Conservation (phyloP, 1,140 invertebrate genomes). For the Danaus melanippus region DNA sequence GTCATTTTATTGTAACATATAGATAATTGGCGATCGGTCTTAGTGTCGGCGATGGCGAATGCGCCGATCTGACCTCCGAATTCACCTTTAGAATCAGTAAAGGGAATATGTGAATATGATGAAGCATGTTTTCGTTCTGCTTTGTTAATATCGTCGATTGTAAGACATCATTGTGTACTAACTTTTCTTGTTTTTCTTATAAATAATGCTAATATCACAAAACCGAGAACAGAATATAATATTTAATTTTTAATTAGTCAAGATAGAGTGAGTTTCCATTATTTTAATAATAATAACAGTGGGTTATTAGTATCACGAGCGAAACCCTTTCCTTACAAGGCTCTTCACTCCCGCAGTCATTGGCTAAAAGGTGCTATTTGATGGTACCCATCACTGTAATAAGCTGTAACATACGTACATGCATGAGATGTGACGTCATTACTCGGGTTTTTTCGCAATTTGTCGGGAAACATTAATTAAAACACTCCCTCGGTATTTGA, state of each 20-base stretch:
- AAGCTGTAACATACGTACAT: slow-evolving; percentile 45
- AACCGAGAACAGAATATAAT: too few species aligned
- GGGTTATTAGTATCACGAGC: slow-evolving; percentile 13
- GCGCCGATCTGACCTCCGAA: too few species aligned
- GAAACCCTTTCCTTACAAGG: slow-evolving; percentile 39
- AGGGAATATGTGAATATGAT: too few species aligned
- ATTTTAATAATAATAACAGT: slow-evolving; percentile 3
- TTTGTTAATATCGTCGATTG: too few species aligned
- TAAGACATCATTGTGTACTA: too few species aligned
- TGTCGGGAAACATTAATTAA: slow-evolving; percentile 62
- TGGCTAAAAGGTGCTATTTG: slow-evolving; percentile 43
- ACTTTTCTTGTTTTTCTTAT: too few species aligned
- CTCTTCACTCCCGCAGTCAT: slow-evolving; percentile 50
- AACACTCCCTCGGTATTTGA: slow-evolving; percentile 59
- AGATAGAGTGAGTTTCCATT: neutral
- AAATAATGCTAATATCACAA: too few species aligned
- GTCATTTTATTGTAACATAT: slow-evolving; percentile 33
- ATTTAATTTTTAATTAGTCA: too few species aligned
- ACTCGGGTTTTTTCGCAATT: slow-evolving; percentile 59
- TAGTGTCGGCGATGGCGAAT: slow-evolving; percentile 1
- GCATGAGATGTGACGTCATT: slow-evolving; percentile 53
- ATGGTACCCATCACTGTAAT: slow-evolving; percentile 46
- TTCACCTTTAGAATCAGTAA: too few species aligned
- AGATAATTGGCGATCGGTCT: slow-evolving; percentile 33
- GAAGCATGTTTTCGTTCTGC: too few species aligned